Conservation (phyloP, 2,888 invertebrate species). For the Sicus ferrugineus region DNA sequence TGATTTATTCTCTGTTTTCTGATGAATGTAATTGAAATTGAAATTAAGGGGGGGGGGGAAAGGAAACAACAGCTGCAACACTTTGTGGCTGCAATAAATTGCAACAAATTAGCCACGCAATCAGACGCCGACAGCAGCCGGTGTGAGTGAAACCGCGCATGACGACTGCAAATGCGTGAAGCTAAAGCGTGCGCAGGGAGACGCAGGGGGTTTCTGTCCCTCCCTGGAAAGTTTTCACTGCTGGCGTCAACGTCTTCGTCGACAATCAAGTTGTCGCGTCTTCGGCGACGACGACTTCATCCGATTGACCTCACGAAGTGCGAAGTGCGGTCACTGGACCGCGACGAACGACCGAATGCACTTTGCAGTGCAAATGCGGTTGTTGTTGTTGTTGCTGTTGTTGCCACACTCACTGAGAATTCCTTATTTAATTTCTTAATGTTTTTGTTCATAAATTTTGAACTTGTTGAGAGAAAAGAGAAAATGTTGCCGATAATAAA, state of each 20-base stretch:
- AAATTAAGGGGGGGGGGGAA: too few species aligned
- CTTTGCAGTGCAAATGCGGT: not conserved
- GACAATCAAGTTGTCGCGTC: not conserved
- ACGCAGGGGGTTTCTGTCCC: too few species aligned
- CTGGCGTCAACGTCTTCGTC: conserved; percentile 8
- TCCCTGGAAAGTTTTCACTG: too few species aligned
- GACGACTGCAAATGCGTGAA: conserved; percentile 7
- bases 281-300: not conserved
- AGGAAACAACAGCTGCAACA: not conserved
- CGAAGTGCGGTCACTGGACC: conserved; percentile 19
- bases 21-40: too few species aligned
- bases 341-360: not conserved
- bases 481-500: conserved; percentile 22
- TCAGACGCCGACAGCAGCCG: not conserved
- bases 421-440: not conserved
- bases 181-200: not conserved
- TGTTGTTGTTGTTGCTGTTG: conserved; percentile 2
- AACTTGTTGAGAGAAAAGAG: conserved; percentile 25
- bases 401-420: not conserved
- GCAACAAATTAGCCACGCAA: conserved; percentile 37
- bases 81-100: conserved; percentile 35
- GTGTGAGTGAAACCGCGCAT: conserved; percentile 15
- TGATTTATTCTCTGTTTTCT: too few species aligned
- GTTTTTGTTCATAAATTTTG: conserved; percentile 33
- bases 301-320: conserved; percentile 8